Percentiles rank a stretch among this genome's conserved stretches.
phyloP scores from a whole-genome alignment of 2,888 invertebrate genomes.

The Rhagophthalmus giganteus region DNA sequence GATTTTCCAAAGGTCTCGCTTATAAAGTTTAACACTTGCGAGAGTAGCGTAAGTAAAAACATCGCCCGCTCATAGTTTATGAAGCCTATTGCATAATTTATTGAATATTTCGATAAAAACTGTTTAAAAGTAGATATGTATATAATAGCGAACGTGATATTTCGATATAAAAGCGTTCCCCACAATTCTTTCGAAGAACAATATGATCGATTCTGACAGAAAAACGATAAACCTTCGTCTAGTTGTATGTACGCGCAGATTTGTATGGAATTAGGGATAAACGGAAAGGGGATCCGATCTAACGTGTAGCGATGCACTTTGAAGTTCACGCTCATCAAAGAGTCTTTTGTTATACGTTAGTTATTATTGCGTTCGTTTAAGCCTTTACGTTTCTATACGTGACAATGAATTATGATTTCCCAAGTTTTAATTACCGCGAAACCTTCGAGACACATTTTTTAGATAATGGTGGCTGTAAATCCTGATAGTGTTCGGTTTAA shows the following conservation, averaged over 20 bases:
- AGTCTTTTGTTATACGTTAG: constrained; percentile 55
- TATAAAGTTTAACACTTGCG: too few species aligned
- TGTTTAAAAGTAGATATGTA: too few species aligned
- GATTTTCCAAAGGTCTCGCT: too few species aligned
- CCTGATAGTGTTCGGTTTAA: background rate
- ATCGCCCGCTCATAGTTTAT: too few species aligned
- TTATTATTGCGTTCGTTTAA: constrained; percentile 56
- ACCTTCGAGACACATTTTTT: constrained; percentile 45
- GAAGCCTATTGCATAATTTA: too few species aligned
- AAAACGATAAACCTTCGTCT: constrained; percentile 53
- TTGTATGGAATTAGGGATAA: constrained; percentile 54
- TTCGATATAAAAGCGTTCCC: too few species aligned
- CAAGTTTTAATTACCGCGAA: constrained; percentile 55
- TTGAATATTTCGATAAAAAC: too few species aligned
- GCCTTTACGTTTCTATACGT: constrained; percentile 49
- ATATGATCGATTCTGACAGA: constrained; percentile 47
- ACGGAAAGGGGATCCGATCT: constrained; percentile 48
- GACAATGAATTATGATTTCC: constrained; percentile 55
- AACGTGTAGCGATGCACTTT: constrained; percentile 53
- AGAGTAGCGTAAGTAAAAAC: too few species aligned
- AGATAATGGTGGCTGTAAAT: constrained; percentile 6
- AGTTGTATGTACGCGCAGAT: constrained; percentile 52
- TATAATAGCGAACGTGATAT: too few species aligned
- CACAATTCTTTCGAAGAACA: constrained; percentile 49
- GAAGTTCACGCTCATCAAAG: constrained; percentile 54